Evolutionary conservation across 2,113 vertebrate genomes (phyloP).

Genomic region (Indicator indicator): DNA sequence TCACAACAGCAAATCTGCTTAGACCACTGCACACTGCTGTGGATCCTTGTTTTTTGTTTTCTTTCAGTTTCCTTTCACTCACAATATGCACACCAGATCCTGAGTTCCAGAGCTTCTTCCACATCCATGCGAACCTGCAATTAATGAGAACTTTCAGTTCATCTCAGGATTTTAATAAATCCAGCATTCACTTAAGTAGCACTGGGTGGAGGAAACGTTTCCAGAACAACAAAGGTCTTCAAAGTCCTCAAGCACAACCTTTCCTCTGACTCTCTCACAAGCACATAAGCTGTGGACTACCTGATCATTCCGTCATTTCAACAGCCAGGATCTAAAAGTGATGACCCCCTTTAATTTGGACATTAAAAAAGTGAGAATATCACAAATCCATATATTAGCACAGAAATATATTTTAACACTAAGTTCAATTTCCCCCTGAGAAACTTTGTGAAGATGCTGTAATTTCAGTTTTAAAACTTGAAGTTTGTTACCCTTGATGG

Average conservation of each 20-base stretch:
- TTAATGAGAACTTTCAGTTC: neutral
- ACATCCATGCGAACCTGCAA: fast-evolving
- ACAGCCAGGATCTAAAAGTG: neutral
- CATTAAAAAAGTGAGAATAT: neutral
- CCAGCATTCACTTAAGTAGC: neutral
- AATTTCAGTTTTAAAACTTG: neutral
- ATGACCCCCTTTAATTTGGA: neutral
- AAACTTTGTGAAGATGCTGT: neutral
- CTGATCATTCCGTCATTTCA: neutral
- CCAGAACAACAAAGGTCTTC: neutral
- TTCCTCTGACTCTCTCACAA: neutral
- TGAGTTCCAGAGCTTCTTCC: neutral
- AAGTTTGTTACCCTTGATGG: neutral
- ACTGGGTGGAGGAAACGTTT: neutral
- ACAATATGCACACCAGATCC: neutral
- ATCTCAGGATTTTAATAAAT: neutral
- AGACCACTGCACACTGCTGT: neutral
- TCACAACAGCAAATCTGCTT: neutral
- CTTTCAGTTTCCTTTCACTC: neutral
- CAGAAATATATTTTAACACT: neutral
- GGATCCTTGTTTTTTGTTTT: neutral
- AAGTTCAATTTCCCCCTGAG: neutral
- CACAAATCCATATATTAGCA: neutral
- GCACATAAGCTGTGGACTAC: neutral
- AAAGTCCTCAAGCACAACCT: neutral